A percentile compares a stretch with the other conserved stretches of the same genome.
phyloP scores from a whole-genome alignment of 2,888 invertebrate species.

The Meteorus colon region DNA sequence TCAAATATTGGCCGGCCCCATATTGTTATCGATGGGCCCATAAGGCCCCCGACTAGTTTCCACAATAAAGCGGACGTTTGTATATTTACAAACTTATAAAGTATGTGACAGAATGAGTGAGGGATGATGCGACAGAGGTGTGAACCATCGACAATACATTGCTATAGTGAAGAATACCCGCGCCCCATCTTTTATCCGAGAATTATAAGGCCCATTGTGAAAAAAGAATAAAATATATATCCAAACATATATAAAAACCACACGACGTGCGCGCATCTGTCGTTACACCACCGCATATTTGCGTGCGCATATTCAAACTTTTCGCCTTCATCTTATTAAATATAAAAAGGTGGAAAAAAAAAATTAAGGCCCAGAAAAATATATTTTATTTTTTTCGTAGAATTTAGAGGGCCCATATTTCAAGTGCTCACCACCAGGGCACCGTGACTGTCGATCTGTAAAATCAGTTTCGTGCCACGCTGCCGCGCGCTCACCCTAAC shows the following conservation, averaged over 20 bases:
- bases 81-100: background rate
- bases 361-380: background rate
- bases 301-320: background rate
- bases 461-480: slow-evolving; percentile 49
- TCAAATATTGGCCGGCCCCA: background rate
- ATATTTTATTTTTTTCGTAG: background rate
- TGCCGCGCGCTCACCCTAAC: slow-evolving; percentile 4
- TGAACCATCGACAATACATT: background rate
- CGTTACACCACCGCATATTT: background rate
- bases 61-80: background rate
- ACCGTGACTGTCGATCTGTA: slow-evolving; percentile 51
- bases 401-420: background rate
- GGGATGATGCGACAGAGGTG: background rate
- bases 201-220: background rate
- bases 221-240: background rate
- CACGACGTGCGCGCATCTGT: background rate
- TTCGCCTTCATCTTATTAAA: background rate
- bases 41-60: background rate
- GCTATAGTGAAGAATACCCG: background rate
- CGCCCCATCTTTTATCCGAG: background rate
- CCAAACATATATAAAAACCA: background rate
- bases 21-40: background rate
- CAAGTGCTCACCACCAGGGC: slow-evolving; percentile 7
- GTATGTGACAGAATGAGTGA: slow-evolving; percentile 1
- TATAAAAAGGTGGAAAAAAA: background rate